phyloP scores from a whole-genome alignment of 2,113 vertebrate species.

The Eolophus roseicapilla region DNA sequence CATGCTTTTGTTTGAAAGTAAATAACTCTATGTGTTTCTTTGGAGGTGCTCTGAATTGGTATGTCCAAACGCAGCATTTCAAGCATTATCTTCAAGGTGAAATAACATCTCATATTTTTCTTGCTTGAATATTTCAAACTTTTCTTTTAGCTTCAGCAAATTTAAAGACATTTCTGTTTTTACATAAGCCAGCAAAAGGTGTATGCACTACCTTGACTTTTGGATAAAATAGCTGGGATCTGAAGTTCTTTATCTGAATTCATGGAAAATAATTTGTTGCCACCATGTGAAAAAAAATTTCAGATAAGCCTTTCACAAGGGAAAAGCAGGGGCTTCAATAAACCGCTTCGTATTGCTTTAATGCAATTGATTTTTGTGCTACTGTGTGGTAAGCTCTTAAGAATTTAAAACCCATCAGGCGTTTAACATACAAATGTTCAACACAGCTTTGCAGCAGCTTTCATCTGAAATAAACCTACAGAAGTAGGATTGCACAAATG shows the following conservation, averaged over 20 bases:
- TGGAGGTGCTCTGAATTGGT: background rate
- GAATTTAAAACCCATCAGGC: background rate
- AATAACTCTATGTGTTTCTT: background rate
- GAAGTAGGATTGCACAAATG: background rate
- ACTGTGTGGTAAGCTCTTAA: background rate
- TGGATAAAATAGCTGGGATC: background rate
- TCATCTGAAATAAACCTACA: background rate
- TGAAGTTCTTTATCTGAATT: background rate
- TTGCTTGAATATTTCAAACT: background rate
- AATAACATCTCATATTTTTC: background rate
- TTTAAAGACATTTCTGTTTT: background rate
- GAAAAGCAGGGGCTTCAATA: background rate
- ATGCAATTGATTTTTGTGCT: background rate
- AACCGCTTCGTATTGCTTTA: background rate
- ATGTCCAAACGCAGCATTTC: background rate
- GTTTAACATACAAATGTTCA: background rate
- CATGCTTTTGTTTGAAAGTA: background rate
- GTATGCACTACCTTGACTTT: background rate
- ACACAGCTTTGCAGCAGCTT: background rate
- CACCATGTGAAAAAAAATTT: background rate
- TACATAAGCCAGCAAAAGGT: background rate
- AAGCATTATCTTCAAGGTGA: background rate
- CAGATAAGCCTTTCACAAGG: background rate
- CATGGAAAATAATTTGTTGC: background rate
- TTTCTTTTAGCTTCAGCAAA: background rate